Evolutionary conservation across 1,140 invertebrate species (phyloP), one percentile per base, ranked within the genome.

Genomic region (Musca vetustissima): DNA sequence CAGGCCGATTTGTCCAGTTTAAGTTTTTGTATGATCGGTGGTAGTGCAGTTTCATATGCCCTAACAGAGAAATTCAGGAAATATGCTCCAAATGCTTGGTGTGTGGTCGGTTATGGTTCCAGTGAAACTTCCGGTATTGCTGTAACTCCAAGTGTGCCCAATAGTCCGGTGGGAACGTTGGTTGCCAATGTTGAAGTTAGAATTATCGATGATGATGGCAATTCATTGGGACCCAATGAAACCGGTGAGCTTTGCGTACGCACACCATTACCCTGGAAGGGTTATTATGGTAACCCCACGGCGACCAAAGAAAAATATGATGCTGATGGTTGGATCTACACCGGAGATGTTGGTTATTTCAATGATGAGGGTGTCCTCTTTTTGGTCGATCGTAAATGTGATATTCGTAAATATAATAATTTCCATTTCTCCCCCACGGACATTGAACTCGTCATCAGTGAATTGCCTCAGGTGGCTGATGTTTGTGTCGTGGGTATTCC

Each of bases 351-450:
- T 50, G 89, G 87, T 15, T 85, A 85, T 64, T 82, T 86, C 36
- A 86, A 90, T 68, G 75, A 85, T 15, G 76, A 87, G 36, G 85
- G 84, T 9, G 75, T 80, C 50, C 71, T 87, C 13, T 86, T 78
- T 66, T 83, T 90, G 68, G 84, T 87, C 0, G 89, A 90, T 70
- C 78, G 90, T 61, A 79, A 88, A n/a, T 92, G 91, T 76, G 89
- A 91, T 73, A 77, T 86, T 43, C 83, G 87, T 28, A 83, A 83
- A 68, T 83, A 79, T 66, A 71, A 73, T 14, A 79, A 77, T 24
- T 74, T 73, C 50, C 81, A 82, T 22, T 81, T 83, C 21, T 76
- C 71, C 66, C 78, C 78, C 48, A 76, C 71, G 9, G 75, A 80
- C 50, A 64, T 80, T 4, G 78, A 80, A 66, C 69, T 73, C 32